phyloP scores from a whole-genome alignment of 2,113 vertebrate species.

The Triplophysa dalaica region DNA sequence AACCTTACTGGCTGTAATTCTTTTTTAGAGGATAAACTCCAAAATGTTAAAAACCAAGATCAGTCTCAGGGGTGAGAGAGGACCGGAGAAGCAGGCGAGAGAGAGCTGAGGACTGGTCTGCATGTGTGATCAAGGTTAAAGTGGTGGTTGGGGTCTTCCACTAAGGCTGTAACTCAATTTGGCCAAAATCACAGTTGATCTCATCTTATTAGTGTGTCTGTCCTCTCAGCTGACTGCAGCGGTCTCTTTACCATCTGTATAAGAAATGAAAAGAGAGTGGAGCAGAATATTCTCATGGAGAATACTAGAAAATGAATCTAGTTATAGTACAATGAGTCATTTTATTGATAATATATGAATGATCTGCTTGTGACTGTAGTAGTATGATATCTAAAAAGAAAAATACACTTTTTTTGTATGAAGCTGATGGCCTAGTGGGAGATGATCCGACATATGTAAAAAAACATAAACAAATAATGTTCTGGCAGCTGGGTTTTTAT shows the following conservation, averaged over 20 bases:
- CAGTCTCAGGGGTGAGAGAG: neutral
- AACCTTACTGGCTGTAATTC: conserved; percentile 17
- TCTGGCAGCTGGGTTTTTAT: too few species aligned
- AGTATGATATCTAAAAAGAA: too few species aligned
- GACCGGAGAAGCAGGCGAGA: neutral
- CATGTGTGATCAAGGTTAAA: conserved; percentile 36
- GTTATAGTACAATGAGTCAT: neutral
- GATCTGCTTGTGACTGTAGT: too few species aligned
- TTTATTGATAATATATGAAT: too few species aligned
- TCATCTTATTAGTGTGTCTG: conserved; percentile 53
- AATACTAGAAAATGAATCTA: neutral
- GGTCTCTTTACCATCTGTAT: conserved; percentile 39
- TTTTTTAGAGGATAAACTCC: conserved; percentile 34
- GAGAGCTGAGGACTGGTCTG: conserved; percentile 20
- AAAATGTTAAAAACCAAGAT: neutral
- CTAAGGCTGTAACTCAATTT: conserved; percentile 51
- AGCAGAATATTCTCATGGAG: neutral
- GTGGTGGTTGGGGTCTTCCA: conserved; percentile 5
- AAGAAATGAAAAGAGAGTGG: conserved; percentile 25
- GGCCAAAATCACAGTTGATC: conserved; percentile 48
- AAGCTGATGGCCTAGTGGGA: too few species aligned
- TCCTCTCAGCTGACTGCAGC: conserved; percentile 14
- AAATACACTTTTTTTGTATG: too few species aligned
- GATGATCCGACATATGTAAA: too few species aligned
- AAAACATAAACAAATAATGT: too few species aligned